Evolutionary conservation across 2,888 invertebrate species (phyloP), one percentile per base, ranked within the genome.

Genomic region (Phengaris arion): DNA sequence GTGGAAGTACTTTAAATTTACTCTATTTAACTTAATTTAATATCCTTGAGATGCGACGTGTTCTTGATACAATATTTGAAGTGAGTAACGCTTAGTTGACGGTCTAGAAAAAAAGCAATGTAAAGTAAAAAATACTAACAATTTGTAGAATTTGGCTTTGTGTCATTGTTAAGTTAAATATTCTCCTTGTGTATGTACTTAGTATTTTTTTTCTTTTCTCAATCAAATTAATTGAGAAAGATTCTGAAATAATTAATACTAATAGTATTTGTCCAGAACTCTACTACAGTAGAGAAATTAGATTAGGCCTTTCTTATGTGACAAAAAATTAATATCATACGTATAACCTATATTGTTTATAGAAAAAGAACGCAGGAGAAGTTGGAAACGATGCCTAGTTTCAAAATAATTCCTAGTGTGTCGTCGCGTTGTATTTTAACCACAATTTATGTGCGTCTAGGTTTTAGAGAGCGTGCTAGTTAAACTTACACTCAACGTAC

Each of bases 401-500:
- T 64, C 35, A 45, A 12, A 13, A 35, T 35, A 13, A 35, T 64
- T 45, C 13, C 64, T 35, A 64, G 35, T 64, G 45, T 45, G 64
- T 64, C 64, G 64, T 64, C 64, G 64, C 64, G 64, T 64, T 64
- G 64, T 64, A 64, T 64, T 64, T 64, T 64, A 64, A 35, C 64
- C 64, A 6, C 64, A 64, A 64, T 64, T 64, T 64, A 64, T 64
- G 64, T 64, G 64, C 64, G 64, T 64, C 64, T 64, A 51, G 70
- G 48, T n/a, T 70, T 70, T 70, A 70, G 48, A 70, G 70, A 70
- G 48, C 70, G 69, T 75, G 75, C 75, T 75, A 77, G 69, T 75
- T 74, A 45, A 69, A 74, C 68, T 68, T 57, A 48, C 68, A 74
- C 73, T 76, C 80, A 77, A 79, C 78, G 79, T 87, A 90, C 90